These are phyloP conservation scores for Pandemis heparana DNA, from an alignment of 2,888 invertebrate species.

Conservation along the genomic window DNA sequence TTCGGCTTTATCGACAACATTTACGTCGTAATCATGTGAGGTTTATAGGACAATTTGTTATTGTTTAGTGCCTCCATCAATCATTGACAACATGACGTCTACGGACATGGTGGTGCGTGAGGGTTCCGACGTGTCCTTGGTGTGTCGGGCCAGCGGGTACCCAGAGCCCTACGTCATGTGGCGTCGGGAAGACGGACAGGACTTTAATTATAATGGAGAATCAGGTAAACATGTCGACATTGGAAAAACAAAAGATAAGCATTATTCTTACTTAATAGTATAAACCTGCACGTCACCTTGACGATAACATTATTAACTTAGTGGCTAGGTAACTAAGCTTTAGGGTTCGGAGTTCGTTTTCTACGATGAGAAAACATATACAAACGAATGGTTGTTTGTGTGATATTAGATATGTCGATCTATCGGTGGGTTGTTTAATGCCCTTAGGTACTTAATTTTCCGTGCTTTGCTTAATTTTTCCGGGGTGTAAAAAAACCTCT, in stretches of 20 bases:
- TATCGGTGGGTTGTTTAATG: background rate
- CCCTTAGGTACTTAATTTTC: too few species aligned
- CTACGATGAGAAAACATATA: background rate
- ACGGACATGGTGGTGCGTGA: conserved; percentile 96
- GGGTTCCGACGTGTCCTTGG: conserved; percentile 94
- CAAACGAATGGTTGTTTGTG: background rate
- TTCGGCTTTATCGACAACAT: conserved; percentile 16
- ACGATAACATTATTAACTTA: background rate
- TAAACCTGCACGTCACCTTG: background rate
- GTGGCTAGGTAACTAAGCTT: background rate
- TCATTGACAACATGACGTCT: conserved; percentile 95
- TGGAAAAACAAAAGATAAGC: background rate
- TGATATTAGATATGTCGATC: background rate
- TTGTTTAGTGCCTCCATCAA: conserved; percentile 93
- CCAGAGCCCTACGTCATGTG: conserved; percentile 97
- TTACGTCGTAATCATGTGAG: conserved; percentile 25
- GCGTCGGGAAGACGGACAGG: conserved; percentile 95
- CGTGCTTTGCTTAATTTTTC: too few species aligned
- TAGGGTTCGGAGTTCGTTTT: background rate
- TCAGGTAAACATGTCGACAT: conserved; percentile 85
- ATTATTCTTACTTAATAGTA: background rate
- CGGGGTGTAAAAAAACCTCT: too few species aligned
- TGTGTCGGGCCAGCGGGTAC: conserved; percentile 95
- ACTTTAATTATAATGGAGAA: conserved; percentile 95
- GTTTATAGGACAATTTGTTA: conserved; percentile 38